These are phyloP conservation scores for Eclectus roratus DNA, from an alignment of 2,113 vertebrate genomes.

Conservation along the genomic window DNA sequence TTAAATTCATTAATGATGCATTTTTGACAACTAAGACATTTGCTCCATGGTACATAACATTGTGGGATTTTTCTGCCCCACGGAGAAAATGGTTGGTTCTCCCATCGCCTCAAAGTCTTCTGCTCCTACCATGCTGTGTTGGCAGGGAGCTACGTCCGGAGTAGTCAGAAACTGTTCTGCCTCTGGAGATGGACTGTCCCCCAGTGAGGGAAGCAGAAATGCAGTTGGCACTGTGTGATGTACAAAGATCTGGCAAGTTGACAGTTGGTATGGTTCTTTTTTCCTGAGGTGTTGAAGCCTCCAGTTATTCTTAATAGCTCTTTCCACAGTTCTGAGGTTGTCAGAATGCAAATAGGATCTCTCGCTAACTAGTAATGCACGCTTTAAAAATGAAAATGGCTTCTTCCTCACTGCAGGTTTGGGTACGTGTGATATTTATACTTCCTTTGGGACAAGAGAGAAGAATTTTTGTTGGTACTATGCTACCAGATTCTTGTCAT, in stretches of 20 bases:
- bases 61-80: neutral
- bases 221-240: neutral
- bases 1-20: neutral
- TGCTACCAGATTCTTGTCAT: neutral
- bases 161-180: slow-evolving; percentile 43
- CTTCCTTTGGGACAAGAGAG: neutral
- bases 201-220: neutral
- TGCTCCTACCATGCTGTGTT: slow-evolving; percentile 28
- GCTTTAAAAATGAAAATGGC: neutral
- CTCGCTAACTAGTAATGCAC: neutral
- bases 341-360: neutral
- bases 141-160: neutral
- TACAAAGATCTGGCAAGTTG: neutral
- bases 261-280: neutral
- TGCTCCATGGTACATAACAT: neutral
- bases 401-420: neutral
- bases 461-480: neutral
- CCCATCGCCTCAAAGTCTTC: neutral
- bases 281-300: neutral
- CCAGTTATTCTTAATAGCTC: neutral
- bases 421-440: neutral
- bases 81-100: neutral
- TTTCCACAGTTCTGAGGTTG: neutral
- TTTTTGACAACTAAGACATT: neutral
- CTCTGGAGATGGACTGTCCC: slow-evolving; percentile 41